These are phyloP conservation scores for Cisticola juncidis DNA, from an alignment of 2,113 vertebrate genomes.

Conservation along the genomic window DNA sequence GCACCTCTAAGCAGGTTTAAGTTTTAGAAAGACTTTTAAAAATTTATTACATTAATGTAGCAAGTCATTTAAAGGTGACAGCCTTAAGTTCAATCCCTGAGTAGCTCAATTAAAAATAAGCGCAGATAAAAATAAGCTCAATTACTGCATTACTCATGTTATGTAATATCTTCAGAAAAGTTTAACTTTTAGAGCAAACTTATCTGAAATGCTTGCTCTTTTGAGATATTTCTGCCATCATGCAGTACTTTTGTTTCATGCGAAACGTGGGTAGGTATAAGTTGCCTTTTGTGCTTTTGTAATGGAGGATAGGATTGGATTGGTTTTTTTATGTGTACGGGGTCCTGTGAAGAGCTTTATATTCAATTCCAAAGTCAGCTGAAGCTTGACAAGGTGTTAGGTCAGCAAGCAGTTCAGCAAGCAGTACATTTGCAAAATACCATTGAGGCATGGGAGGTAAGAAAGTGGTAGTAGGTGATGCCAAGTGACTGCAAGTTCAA, in stretches of 20 bases:
- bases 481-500: background rate
- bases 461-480: background rate
- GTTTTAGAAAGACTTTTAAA: background rate
- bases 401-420: background rate
- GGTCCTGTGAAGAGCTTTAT: background rate
- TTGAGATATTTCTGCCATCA: background rate
- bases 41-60: background rate
- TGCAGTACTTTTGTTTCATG: background rate
- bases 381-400: background rate
- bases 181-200: background rate
- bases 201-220: background rate
- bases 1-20: background rate
- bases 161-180: slow-evolving; percentile 9
- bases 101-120: slow-evolving; percentile 16
- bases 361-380: background rate
- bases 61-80: background rate
- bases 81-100: background rate
- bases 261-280: background rate
- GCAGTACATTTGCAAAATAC: background rate
- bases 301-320: background rate
- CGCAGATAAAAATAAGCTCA: slow-evolving; percentile 18
- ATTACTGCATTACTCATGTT: slow-evolving; percentile 35
- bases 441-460: background rate
- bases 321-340: background rate
- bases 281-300: background rate